These are phyloP conservation scores for Andrena bucephala DNA, from an alignment of 2,888 invertebrate genomes.

Conservation along the genomic window DNA sequence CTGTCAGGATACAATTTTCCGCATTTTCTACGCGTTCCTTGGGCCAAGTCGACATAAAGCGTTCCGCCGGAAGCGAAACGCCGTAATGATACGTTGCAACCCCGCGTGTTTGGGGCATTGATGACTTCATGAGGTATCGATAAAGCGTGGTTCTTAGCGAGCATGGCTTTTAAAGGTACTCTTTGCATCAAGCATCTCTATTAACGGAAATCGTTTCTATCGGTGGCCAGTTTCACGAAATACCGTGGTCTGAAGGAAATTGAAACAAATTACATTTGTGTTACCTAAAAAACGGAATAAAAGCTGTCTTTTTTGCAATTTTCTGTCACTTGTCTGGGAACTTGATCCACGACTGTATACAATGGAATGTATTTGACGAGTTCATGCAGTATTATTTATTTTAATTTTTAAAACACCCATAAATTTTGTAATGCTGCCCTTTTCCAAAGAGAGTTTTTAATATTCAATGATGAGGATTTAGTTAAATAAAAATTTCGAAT, in stretches of 20 bases:
- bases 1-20: conserved; percentile 57
- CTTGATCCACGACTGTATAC: no score
- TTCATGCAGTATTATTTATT: no score
- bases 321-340: not conserved
- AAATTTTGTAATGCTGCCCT: no score
- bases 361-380: no score
- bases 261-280: not conserved
- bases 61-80: conserved; percentile 37
- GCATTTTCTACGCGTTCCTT: conserved; percentile 60
- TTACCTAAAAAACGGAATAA: not conserved
- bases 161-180: not conserved
- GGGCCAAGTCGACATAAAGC: conserved; percentile 15
- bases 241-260: not conserved
- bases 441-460: no score
- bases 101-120: conserved; percentile 27
- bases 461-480: no score
- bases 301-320: not conserved
- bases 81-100: conserved; percentile 35
- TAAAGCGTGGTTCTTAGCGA: conserved; percentile 15
- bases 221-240: not conserved
- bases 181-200: conserved; percentile 14
- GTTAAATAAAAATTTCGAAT: no score
- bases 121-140: conserved; percentile 31
- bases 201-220: conserved; percentile 9
- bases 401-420: no score